A percentile compares a stretch with the other conserved stretches of the same genome.
Evolutionary conservation across 2,888 invertebrate species (phyloP).

Genomic region (Oasisia sp.): DNA sequence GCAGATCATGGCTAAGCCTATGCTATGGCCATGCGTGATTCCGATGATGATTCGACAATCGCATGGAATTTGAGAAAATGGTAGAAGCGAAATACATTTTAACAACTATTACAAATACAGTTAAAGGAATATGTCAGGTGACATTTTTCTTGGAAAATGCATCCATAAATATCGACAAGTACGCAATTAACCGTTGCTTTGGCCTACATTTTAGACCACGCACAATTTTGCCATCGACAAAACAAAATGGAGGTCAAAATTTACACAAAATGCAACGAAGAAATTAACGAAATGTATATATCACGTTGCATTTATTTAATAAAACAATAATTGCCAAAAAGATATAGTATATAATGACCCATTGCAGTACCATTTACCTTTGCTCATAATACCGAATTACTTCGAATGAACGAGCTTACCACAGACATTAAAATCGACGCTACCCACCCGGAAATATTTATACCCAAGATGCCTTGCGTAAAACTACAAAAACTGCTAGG

Average conservation of each 20-base stretch:
- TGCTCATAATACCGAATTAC: not conserved
- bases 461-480: constrained; percentile 12
- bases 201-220: not conserved
- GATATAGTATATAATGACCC: not conserved
- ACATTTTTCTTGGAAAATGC: not conserved
- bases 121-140: not conserved
- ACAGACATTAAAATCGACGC: not conserved
- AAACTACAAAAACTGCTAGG: not conserved
- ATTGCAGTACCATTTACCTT: not conserved
- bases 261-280: not conserved
- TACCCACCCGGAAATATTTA: constrained; percentile 6
- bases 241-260: not conserved
- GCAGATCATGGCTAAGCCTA: no score
- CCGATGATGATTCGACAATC: no score
- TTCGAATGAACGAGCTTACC: not conserved
- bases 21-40: no score
- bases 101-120: not conserved
- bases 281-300: not conserved
- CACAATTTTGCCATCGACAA: not conserved
- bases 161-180: not conserved
- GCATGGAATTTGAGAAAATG: no score
- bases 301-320: not conserved
- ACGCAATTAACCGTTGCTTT: no score
- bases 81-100: no score
- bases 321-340: not conserved